Evolutionary conservation across 2,888 invertebrate genomes (phyloP).

Genomic region (Orchesella flavescens): DNA sequence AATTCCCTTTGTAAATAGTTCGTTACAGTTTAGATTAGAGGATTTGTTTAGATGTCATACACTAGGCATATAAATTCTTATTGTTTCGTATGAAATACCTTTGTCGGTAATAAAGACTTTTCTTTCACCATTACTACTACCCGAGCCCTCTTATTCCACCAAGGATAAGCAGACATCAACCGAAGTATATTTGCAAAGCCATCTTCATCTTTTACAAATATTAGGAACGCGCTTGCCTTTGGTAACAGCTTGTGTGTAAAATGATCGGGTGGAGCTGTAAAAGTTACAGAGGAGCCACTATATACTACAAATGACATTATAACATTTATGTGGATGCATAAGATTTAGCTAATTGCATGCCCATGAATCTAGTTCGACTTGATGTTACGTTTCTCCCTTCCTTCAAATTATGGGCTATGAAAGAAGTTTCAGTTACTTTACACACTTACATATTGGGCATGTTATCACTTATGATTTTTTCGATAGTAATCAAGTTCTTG

Average conservation of each 20-base stretch:
- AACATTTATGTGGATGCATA: not conserved
- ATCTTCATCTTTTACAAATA: constrained; percentile 68
- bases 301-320: not conserved
- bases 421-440: too few species aligned
- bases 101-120: constrained; percentile 65
- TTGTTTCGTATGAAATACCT: constrained; percentile 44
- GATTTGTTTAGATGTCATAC: too few species aligned
- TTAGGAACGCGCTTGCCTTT: constrained; percentile 68
- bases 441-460: too few species aligned
- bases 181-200: constrained; percentile 68
- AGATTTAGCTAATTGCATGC: too few species aligned
- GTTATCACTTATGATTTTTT: too few species aligned
- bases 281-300: not conserved
- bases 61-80: not conserved
- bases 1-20: constrained; percentile 65
- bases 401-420: not conserved
- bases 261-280: constrained; percentile 66
- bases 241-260: constrained; percentile 66
- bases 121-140: constrained; percentile 67
- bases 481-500: too few species aligned
- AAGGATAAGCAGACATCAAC: constrained; percentile 49
- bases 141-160: constrained; percentile 65
- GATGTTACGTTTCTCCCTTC: constrained; percentile 41
- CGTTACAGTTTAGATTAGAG: too few species aligned
- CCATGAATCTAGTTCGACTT: too few species aligned